Base-by-base conservation (phyloP, 2,888 invertebrate genomes). In the Ecliptopera silaceata region DNA sequence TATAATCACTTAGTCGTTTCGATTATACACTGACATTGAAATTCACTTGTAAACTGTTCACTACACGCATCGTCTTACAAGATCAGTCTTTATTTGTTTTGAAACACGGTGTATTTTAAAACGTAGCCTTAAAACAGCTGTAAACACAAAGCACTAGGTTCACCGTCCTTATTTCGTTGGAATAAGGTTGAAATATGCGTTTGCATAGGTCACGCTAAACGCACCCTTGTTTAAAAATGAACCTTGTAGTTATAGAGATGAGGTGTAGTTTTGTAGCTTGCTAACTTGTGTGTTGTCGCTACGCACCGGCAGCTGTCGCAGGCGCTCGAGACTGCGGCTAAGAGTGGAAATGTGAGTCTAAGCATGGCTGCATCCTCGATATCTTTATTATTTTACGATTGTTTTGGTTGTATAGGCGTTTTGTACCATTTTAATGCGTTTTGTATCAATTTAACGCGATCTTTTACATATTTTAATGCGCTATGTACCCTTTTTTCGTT, bases 321-420 rank as follows among this genome's bases (percentile, higher is more conserved):
- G 94, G 94, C 94, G 92, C 94, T 95, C 92, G 95, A 95, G 93
- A 93, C 92, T 80, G 93, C 92, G 74, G 91, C 92, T 85, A 94
- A 93, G 88, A 94, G 92, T 84, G 94, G 94, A 88, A 88, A 84
- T 82, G 91, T 91, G 90, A 91, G 91, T 90, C 79, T 68, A 66
- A 72, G 88, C 89, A 88, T 87, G 88, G 78, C 82, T 75, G 61
- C 69, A 71, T 68, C 53, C 34, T 42, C 41, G 45, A 50, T 42
- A 29, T n/a, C 50, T 50, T 46, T 38, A 34, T 51, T 56, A 53
- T 53, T 56, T 38, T 36, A n/a, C n/a, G n/a, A n/a, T n/a, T n/a
- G n/a, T n/a, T n/a, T n/a, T n/a, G n/a, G n/a, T n/a, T n/a, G n/a
- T n/a, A n/a, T n/a, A n/a, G n/a, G n/a, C 41, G 41, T 15, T 42